These are phyloP conservation scores for Chaenodraco wilsoni DNA, from an alignment of 2,797 vertebrate genomes.

Conservation along the genomic window DNA sequence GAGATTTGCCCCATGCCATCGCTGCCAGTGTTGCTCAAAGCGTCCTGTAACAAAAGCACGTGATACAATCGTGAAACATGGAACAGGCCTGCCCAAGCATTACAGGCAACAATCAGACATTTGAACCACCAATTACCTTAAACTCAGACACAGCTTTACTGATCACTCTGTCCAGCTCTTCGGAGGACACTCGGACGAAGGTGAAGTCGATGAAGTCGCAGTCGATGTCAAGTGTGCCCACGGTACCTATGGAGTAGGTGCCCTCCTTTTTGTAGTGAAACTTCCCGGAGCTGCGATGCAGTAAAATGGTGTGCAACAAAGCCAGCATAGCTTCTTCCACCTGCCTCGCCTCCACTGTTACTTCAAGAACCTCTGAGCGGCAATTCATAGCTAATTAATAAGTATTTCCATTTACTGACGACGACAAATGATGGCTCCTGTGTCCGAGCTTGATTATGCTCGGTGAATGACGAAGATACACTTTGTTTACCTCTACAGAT, in stretches of 20 bases:
- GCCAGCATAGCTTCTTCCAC: constrained; percentile 96
- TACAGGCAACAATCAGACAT: constrained; percentile 11
- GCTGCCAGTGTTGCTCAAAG: constrained; percentile 88
- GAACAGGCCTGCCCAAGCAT: background rate
- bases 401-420: constrained; percentile 44
- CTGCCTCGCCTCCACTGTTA: constrained; percentile 95
- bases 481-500: constrained; percentile 65
- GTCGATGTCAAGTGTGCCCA: constrained; percentile 94
- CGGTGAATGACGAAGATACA: constrained; percentile 34
- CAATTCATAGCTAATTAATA: constrained; percentile 89
- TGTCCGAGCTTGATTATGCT: constrained; percentile 8
- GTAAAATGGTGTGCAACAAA: constrained; percentile 91
- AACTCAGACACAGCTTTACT: constrained; percentile 93
- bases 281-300: constrained; percentile 97
- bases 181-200: constrained; percentile 93
- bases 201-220: constrained; percentile 98
- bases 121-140: constrained; percentile 83
- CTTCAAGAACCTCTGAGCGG: constrained; percentile 94
- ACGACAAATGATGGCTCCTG: constrained; percentile 10
- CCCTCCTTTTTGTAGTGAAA: constrained; percentile 99
- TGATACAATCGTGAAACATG: background rate
- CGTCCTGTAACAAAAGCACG: constrained; percentile 84
- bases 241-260: constrained; percentile 97
- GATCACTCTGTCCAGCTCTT: constrained; percentile 94
- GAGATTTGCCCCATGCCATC: constrained; percentile 97